Evolutionary conservation across 2,797 vertebrate species (phyloP).

Genomic region (Hypotaenidia okinawae): DNA sequence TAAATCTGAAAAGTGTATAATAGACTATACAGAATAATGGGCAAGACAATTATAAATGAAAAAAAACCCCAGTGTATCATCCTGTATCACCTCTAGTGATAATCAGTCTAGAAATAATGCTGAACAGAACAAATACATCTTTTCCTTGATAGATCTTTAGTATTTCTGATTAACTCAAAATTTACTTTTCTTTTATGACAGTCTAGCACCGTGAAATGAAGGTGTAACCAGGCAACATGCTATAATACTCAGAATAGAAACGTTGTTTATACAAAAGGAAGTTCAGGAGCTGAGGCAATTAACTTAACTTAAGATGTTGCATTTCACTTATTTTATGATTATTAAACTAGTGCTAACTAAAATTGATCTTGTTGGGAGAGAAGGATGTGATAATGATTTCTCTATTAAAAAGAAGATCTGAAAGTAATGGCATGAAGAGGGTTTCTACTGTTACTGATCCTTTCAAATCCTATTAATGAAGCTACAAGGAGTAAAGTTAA

Average conservation of each 20-base stretch:
- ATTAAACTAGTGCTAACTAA: not conserved
- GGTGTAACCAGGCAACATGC: not conserved
- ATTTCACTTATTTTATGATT: not conserved
- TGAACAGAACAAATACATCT: not conserved
- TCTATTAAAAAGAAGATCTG: not conserved
- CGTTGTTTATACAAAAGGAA: not conserved
- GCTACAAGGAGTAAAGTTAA: not conserved
- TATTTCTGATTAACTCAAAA: not conserved
- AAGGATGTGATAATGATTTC: not conserved
- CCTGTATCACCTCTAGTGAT: not conserved
- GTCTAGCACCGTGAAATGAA: not conserved
- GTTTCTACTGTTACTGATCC: not conserved
- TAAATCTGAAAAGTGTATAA: not conserved
- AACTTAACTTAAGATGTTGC: not conserved
- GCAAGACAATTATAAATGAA: not conserved
- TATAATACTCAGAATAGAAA: not conserved
- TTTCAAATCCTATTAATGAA: constrained; percentile 6
- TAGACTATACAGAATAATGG: not conserved
- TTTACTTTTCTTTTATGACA: not conserved
- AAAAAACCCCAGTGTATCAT: not conserved
- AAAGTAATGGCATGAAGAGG: not conserved
- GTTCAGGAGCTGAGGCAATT: not conserved
- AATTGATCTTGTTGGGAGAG: not conserved
- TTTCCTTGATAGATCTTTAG: not conserved
- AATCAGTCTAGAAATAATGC: not conserved